Base-by-base conservation (phyloP, 92 coral and sea anemone species). In the Palythoa caribaeorum region DNA sequence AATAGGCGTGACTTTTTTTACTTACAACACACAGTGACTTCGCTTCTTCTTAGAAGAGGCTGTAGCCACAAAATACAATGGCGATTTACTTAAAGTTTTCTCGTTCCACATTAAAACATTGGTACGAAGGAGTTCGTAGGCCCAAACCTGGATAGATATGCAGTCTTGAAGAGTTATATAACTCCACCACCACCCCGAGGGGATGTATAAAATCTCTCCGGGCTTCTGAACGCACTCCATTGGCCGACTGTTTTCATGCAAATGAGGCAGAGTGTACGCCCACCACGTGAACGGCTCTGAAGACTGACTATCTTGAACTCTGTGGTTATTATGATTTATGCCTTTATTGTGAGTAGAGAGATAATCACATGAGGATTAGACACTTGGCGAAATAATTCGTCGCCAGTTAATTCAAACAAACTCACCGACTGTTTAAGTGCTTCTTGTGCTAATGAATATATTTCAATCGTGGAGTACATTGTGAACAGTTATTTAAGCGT, bases 131-230 rank as follows among this genome's bases (percentile, higher is more conserved):
- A 5, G 3, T 40, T 40, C 20, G 66, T 1, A 15, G 2, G 20
- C 90, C 55, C 20, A 28, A 28, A 94, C 98, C 95, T 94, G 92
- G 19, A 92, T 38, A 7, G 94, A 71, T 40, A 94, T 92, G 10
- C 94, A 88, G 85, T 92, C 98, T 4, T 92, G 92, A 38, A 93
- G 86, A 71, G 91, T 92, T n/a, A 94, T 76, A 72, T 91, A 84
- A 78, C 94, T 93, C 96, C 95, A 94, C 95, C 98, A 94, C 98
- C 98, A 94, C 85, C 98, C 98, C 2, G 98, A 94, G 83, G 98
- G 98, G 87, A 94, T 89, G 86, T 83, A 94, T 6, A 94, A 60
- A 40, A 94, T 89, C 91, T 94, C 98, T 68, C 98, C 98, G 65
- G 94, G 92, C 73, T 28, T 68, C 89, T 94, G 98, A 62, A 93